phyloP scores from a whole-genome alignment of 2,113 vertebrate species.

The Eonycteris spelaea region DNA sequence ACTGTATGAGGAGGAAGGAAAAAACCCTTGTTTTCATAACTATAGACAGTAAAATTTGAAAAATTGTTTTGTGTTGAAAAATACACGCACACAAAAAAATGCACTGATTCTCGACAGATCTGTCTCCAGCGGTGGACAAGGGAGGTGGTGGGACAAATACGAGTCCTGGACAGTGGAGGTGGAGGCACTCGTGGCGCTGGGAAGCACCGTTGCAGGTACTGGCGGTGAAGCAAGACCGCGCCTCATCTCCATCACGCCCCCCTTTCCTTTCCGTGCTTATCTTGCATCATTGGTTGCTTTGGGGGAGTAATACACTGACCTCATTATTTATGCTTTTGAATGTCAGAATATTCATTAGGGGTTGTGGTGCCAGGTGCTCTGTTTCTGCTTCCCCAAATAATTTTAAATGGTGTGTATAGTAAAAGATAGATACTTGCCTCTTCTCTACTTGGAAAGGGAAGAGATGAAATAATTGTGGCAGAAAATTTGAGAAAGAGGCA shows the following conservation, averaged over 20 bases:
- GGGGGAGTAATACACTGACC: background rate
- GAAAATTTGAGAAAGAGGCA: background rate
- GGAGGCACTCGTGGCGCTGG: background rate
- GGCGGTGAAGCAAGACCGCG: accelerated
- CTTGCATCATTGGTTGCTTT: background rate
- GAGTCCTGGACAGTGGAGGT: accelerated
- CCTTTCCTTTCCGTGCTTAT: background rate
- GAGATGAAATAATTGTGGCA: background rate
- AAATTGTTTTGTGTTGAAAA: background rate
- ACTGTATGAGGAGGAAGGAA: background rate
- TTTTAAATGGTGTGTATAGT: background rate
- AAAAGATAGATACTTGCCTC: background rate
- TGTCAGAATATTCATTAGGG: background rate
- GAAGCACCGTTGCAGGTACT: background rate
- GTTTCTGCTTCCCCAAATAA: background rate
- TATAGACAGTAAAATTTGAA: background rate
- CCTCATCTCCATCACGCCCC: accelerated
- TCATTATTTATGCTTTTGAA: background rate
- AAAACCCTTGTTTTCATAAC: background rate
- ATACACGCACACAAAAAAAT: background rate
- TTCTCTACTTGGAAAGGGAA: background rate
- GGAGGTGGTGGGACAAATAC: background rate
- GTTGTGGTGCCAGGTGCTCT: background rate
- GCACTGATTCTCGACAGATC: background rate
- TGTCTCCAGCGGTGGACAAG: background rate